Evolutionary conservation across 2,797 vertebrate genomes (phyloP).

Genomic region (Scarus forsteni): DNA sequence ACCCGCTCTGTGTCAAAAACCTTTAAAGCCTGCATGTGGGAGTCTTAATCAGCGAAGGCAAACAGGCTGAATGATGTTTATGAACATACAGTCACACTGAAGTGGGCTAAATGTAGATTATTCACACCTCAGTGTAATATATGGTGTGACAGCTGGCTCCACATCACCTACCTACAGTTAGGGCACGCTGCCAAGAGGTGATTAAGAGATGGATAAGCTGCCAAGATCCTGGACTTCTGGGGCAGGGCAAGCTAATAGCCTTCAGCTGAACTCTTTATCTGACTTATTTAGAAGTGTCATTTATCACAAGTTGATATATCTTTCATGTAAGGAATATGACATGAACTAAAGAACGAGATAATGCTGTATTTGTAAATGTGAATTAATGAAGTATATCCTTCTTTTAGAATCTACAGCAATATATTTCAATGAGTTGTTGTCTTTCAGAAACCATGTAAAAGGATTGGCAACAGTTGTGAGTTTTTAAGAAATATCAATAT

Average conservation of each 20-base stretch:
- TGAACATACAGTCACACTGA: slow-evolving; percentile 12
- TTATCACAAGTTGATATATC: not conserved
- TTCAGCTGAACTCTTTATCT: slow-evolving; percentile 21
- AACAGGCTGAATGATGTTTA: slow-evolving; percentile 18
- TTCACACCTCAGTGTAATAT: slow-evolving; percentile 25
- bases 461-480: no score
- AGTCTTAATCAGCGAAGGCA: not conserved
- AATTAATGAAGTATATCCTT: not conserved
- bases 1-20: slow-evolving; percentile 5
- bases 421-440: not conserved
- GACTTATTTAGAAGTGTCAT: not conserved
- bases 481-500: no score
- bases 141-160: slow-evolving; percentile 13
- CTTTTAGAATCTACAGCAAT: no score
- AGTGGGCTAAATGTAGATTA: slow-evolving; percentile 43
- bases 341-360: not conserved
- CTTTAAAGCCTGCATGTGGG: not conserved
- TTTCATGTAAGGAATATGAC: not conserved
- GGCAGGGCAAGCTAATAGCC: slow-evolving; percentile 17
- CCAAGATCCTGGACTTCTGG: slow-evolving; percentile 23
- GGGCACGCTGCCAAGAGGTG: slow-evolving; percentile 23
- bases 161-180: slow-evolving; percentile 5
- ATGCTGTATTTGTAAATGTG: not conserved
- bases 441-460: no score
- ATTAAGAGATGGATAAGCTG: slow-evolving; percentile 44